These are phyloP conservation scores for Apamea crenata DNA, from an alignment of 2,888 invertebrate genomes.

Conservation along the genomic window DNA sequence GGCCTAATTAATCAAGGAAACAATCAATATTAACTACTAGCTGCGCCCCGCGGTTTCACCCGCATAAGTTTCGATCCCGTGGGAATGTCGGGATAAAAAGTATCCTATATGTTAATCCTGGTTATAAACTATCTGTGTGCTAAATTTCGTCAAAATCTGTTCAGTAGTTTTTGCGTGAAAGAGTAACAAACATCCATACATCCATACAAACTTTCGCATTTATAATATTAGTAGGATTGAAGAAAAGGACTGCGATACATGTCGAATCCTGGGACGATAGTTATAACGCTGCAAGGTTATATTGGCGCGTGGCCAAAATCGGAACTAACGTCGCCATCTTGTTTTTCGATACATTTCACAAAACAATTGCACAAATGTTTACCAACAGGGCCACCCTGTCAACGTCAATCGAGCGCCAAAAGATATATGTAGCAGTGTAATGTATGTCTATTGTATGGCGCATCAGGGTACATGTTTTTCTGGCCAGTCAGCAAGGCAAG, in stretches of 20 bases:
- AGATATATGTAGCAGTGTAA: neutral
- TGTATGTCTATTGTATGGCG: neutral
- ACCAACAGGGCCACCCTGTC: neutral
- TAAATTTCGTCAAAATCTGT: too few species aligned
- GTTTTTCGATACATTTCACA: neutral
- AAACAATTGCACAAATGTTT: neutral
- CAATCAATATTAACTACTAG: neutral
- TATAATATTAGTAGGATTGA: too few species aligned
- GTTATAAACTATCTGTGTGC: too few species aligned
- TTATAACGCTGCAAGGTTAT: neutral
- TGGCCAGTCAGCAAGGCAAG: neutral
- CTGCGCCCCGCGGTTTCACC: too few species aligned
- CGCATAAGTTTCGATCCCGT: too few species aligned
- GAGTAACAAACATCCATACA: too few species aligned
- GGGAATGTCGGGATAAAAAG: too few species aligned
- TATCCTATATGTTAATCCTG: too few species aligned
- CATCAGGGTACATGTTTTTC: neutral
- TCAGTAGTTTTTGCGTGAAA: too few species aligned
- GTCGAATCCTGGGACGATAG: neutral
- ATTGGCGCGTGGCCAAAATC: neutral
- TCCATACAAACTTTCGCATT: too few species aligned
- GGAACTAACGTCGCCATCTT: neutral
- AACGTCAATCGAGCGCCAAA: neutral
- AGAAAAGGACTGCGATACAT: neutral
- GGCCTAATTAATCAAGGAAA: constrained; percentile 25